phyloP scores from a whole-genome alignment of 2,113 vertebrate species.

The Daboia siamensis region DNA sequence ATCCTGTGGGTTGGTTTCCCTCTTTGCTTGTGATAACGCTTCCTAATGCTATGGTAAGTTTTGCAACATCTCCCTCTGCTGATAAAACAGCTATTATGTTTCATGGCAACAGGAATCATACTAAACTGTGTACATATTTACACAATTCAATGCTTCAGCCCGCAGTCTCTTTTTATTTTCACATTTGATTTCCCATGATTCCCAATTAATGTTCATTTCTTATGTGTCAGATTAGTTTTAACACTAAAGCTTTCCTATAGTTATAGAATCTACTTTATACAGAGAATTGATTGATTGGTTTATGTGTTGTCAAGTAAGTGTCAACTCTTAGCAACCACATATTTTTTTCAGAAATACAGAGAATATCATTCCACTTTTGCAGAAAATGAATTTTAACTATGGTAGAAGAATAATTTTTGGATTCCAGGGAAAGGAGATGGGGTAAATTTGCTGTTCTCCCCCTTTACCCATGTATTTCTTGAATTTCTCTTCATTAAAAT shows the following conservation, averaged over 20 bases:
- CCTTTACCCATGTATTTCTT: background rate
- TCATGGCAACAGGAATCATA: background rate
- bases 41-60: background rate
- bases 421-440: background rate
- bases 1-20: background rate
- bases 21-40: background rate
- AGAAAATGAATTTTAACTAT: background rate
- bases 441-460: background rate
- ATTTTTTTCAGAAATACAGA: background rate
- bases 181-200: background rate
- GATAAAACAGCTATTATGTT: conserved; percentile 29
- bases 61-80: conserved; percentile 55
- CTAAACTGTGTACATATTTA: background rate
- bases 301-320: background rate
- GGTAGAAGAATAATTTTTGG: background rate
- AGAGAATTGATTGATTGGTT: background rate
- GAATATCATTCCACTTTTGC: background rate
- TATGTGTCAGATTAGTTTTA: background rate
- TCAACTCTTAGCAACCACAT: background rate
- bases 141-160: background rate
- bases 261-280: background rate
- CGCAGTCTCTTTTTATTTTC: background rate
- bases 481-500: background rate
- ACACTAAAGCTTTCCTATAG: background rate
- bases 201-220: background rate